Conservation (phyloP, 2,113 vertebrate genomes). For the Oryctolagus cuniculus region DNA sequence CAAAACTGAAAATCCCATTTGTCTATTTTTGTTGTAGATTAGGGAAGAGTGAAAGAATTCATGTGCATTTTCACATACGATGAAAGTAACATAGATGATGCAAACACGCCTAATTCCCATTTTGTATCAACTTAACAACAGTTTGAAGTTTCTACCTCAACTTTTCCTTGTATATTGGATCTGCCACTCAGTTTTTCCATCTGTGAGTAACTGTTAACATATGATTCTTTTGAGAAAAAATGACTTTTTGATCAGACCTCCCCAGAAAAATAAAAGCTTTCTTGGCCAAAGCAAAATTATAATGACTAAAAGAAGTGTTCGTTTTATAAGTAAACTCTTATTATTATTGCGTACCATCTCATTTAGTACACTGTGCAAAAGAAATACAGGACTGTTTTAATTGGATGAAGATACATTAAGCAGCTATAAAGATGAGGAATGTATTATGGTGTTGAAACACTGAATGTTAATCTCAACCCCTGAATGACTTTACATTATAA, state of each 20-base stretch:
- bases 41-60: neutral
- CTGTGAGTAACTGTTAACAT: neutral
- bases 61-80: neutral
- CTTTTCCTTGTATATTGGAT: neutral
- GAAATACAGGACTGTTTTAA: neutral
- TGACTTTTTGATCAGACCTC: neutral
- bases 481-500: neutral
- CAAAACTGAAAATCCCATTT: neutral
- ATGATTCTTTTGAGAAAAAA: neutral
- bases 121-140: neutral
- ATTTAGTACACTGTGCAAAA: neutral
- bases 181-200: neutral
- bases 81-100: neutral
- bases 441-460: neutral
- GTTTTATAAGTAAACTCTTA: neutral
- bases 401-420: neutral
- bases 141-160: neutral
- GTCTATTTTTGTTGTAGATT: neutral
- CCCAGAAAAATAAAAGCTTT: neutral
- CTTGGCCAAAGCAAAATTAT: constrained; percentile 8
- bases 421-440: neutral
- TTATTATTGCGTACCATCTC: neutral
- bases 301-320: neutral
- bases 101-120: neutral
- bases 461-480: neutral